Conservation (phyloP, 2,113 vertebrate species). For the Emydura subglobosa region DNA sequence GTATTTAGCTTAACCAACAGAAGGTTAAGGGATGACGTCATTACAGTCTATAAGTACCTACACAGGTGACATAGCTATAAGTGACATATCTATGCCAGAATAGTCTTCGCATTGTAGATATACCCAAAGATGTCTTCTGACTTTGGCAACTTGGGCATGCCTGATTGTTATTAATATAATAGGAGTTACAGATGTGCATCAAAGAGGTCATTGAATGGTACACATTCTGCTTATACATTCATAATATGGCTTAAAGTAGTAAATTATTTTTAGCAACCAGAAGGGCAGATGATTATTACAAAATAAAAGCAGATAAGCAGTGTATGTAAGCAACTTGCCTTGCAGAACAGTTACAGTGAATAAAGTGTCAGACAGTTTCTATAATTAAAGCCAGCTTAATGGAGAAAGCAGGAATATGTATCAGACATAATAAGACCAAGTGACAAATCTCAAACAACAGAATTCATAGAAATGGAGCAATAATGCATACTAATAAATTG, state of each 20-base stretch:
- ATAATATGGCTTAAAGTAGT: neutral
- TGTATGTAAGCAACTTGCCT: neutral
- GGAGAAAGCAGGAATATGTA: neutral
- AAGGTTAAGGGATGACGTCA: neutral
- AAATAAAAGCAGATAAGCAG: neutral
- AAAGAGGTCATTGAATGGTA: rapidly evolving
- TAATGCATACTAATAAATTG: neutral
- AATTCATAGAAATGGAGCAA: neutral
- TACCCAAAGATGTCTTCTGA: constrained; percentile 19
- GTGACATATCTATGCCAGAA: neutral
- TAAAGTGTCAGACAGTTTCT: neutral
- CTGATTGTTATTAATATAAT: neutral
- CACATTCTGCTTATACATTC: neutral
- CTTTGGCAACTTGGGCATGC: constrained; percentile 58
- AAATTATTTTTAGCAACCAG: neutral
- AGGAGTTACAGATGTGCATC: neutral
- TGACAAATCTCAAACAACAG: neutral
- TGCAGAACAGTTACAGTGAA: neutral
- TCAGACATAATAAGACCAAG: neutral
- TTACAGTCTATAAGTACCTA: neutral
- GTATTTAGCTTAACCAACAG: neutral
- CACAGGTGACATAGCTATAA: neutral
- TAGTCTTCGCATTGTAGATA: neutral
- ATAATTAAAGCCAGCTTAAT: neutral
- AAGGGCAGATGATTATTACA: neutral